These are phyloP conservation scores for Psylliodes chrysocephalus DNA, from an alignment of 2,888 invertebrate genomes.

Conservation along the genomic window DNA sequence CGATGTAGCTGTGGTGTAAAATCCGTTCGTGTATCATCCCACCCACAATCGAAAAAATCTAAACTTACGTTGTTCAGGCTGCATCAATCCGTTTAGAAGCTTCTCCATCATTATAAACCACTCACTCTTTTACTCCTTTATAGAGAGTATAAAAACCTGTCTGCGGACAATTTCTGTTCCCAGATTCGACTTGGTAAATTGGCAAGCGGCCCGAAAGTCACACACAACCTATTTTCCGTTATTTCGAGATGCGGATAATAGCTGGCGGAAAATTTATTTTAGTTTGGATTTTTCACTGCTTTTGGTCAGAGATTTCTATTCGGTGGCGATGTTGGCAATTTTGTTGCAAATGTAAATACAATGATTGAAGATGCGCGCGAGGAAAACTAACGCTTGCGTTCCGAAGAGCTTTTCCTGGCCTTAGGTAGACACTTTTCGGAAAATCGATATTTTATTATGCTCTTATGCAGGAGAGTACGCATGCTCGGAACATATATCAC, in stretches of 20 bases:
- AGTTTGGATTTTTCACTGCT: background rate
- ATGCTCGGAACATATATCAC: background rate
- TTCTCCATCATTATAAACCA: conserved; percentile 33
- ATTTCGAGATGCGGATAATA: conserved; percentile 15
- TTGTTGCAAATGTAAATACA: conserved; percentile 2
- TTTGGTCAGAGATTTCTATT: background rate
- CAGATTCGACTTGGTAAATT: conserved; percentile 25
- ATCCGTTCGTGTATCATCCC: conserved; percentile 21
- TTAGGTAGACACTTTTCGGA: background rate
- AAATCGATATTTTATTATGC: background rate
- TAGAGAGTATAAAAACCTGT: background rate
- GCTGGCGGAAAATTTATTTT: conserved; percentile 1
- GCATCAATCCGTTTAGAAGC: conserved; percentile 39
- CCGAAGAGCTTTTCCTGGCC: background rate
- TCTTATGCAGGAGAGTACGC: background rate
- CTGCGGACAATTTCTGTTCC: conserved; percentile 11
- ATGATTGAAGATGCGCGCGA: background rate
- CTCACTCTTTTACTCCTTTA: conserved; percentile 3
- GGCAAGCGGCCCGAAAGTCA: conserved; percentile 18
- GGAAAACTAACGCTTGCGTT: background rate
- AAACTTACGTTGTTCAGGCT: conserved; percentile 46
- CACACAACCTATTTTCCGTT: conserved; percentile 15
- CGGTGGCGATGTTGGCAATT: background rate
- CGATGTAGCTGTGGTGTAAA: conserved; percentile 5
- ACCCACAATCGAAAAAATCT: conserved; percentile 30